Percentiles rank a stretch among this genome's conserved stretches.
phyloP scores from a whole-genome alignment of 2,113 vertebrate species.

The Nanorana parkeri region DNA sequence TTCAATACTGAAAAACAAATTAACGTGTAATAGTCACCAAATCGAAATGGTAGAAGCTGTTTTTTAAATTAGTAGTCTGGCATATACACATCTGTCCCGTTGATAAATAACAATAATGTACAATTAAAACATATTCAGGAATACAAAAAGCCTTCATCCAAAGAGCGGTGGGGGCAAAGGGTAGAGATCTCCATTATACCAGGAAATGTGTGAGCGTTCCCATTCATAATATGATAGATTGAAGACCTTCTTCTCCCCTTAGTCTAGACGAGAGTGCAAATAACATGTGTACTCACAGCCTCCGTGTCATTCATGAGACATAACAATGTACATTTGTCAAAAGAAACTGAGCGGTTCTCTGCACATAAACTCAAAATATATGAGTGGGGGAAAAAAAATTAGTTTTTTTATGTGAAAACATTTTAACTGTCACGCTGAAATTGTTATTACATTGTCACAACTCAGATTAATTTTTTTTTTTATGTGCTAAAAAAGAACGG shows the following conservation, averaged over 20 bases:
- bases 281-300: conserved; percentile 60
- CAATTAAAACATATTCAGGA: conserved; percentile 20
- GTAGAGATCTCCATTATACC: background rate
- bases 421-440: too few relatives aligned
- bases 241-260: conserved; percentile 59
- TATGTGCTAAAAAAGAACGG: too few relatives aligned
- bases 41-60: too few relatives aligned
- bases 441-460: too few relatives aligned
- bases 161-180: background rate
- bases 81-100: background rate
- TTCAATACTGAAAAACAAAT: too few relatives aligned
- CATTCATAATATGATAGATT: conserved; percentile 65
- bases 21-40: too few relatives aligned
- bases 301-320: conserved; percentile 60
- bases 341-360: background rate
- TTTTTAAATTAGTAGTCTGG: background rate
- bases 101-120: background rate
- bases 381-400: too few relatives aligned
- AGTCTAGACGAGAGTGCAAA: conserved; percentile 61
- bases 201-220: conserved; percentile 47
- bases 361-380: too few relatives aligned
- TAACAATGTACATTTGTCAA: background rate
- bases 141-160: background rate
- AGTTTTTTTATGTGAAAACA: too few relatives aligned
- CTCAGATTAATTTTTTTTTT: too few relatives aligned